A percentile compares a stretch with the other conserved stretches of the same genome.
phyloP scores from a whole-genome alignment of 2,888 invertebrate genomes.

The Allophyes oxyacanthae region DNA sequence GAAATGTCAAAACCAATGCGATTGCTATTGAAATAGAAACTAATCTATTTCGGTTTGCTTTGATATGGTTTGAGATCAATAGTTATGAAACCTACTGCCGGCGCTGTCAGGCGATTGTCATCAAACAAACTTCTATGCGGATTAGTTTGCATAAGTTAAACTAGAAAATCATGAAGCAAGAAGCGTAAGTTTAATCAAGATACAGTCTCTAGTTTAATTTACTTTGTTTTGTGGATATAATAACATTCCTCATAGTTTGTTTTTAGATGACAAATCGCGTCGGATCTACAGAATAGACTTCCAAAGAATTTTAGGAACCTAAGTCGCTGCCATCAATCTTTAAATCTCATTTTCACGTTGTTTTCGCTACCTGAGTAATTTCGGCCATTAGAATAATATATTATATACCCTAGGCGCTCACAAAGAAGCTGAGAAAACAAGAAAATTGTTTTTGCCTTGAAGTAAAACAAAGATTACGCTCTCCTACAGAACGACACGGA shows the following conservation, averaged over 20 bases:
- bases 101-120: conserved; percentile 39
- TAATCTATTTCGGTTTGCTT: conserved; percentile 30
- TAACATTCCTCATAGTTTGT: neutral
- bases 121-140: conserved; percentile 46
- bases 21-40: conserved; percentile 22
- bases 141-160: conserved; percentile 51
- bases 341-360: conserved; percentile 20
- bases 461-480: conserved; percentile 26
- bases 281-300: neutral
- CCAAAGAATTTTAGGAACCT: neutral
- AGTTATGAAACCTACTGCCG: conserved; percentile 24
- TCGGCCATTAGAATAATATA: conserved; percentile 28
- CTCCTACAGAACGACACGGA: conserved; percentile 16
- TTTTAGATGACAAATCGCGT: conserved; percentile 1
- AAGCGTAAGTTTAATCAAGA: conserved; percentile 34
- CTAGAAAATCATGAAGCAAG: conserved; percentile 37
- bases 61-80: conserved; percentile 30
- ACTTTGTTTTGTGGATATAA: conserved; percentile 2
- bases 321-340: conserved; percentile 17
- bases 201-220: conserved; percentile 5
- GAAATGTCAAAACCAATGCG: conserved; percentile 12
- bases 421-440: conserved; percentile 22
- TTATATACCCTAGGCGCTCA: conserved; percentile 18
- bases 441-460: conserved; percentile 30
- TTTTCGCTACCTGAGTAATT: conserved; percentile 25